Evolutionary conservation across 2,113 vertebrate genomes (phyloP).

Genomic region (Anthoscopus minutus): DNA sequence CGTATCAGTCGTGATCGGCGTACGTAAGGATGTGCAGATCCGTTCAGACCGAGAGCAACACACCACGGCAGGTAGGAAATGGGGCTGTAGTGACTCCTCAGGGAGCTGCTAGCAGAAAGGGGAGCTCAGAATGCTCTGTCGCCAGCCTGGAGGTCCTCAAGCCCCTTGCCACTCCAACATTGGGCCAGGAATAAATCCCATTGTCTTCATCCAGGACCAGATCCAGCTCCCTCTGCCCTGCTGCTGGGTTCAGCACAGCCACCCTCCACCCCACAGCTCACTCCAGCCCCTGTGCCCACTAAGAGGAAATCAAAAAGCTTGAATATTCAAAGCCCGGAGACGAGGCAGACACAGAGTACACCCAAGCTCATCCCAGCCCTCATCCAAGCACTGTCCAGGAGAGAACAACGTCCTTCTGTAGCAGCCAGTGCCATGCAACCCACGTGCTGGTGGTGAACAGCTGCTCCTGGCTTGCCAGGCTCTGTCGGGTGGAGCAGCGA

Average conservation of each 20-base stretch:
- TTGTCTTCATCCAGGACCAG: neutral
- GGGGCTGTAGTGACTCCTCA: neutral
- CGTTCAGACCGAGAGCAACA: neutral
- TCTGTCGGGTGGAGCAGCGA: neutral
- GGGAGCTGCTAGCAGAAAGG: fast-evolving
- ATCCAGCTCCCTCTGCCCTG: neutral
- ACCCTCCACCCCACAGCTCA: neutral
- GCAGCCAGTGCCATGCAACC: neutral
- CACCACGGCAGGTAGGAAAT: neutral
- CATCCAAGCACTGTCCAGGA: neutral
- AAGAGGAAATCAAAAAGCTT: neutral
- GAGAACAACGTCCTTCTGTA: conserved; percentile 9
- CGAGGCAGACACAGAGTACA: neutral
- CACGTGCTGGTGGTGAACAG: neutral
- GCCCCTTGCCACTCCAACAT: neutral
- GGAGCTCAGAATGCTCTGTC: neutral
- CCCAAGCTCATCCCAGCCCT: neutral
- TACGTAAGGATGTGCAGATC: neutral
- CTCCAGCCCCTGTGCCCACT: neutral
- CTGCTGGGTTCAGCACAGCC: neutral
- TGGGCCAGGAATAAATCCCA: neutral
- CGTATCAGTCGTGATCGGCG: neutral
- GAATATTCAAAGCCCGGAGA: conserved; percentile 37
- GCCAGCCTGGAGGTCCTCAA: neutral
- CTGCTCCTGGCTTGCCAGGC: neutral